Evolutionary conservation across 2,797 vertebrate genomes (phyloP), one percentile per base, ranked within the genome.

Genomic region (Cottoperca gobio): DNA sequence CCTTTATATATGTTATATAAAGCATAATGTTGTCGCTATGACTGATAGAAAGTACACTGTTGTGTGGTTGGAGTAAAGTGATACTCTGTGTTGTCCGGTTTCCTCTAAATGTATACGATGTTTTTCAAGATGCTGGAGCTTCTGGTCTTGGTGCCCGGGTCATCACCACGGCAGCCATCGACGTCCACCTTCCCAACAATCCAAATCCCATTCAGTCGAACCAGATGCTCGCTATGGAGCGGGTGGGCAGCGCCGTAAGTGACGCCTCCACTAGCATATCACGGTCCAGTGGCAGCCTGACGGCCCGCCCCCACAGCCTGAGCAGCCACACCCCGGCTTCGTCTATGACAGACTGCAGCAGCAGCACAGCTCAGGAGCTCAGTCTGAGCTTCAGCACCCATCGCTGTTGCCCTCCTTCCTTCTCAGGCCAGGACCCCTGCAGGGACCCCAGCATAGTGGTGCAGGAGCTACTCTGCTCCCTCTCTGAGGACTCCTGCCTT

Each of bases 141-240:
- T 95, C 96, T 0, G 95, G 94, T 19, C 90, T 94, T 1, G 95
- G 94, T 2, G 77, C 93, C 35, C 96, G 95, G 0, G 49, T 96
- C 68, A 95, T 99, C 90, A 99, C 97, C 74, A 99, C 96, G 0
- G 92, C 98, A 0, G 96, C 97, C 90, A 98, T 99, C 1, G 98
- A 99, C 0, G 86, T 99, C 81, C 98, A 99, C 92, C 94, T 95
- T 59, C 96, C 93, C 80, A 96, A 95, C 84, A 91, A 87, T 73
- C 87, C 90, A 35, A 92, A 90, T 81, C 93, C 88, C 53, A 53
- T 73, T 65, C 91, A 89, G 81, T 85, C 88, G 4, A 92, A 89
- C 81, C 58, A 86, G 0, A 72, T 89, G 87, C 86, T 92, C 0
- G 73, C 82, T 0, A 75, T 93, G 45, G 93, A 96, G 78, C 93